phyloP scores from a whole-genome alignment of 2,797 vertebrate species.

The Spizella passerina region DNA sequence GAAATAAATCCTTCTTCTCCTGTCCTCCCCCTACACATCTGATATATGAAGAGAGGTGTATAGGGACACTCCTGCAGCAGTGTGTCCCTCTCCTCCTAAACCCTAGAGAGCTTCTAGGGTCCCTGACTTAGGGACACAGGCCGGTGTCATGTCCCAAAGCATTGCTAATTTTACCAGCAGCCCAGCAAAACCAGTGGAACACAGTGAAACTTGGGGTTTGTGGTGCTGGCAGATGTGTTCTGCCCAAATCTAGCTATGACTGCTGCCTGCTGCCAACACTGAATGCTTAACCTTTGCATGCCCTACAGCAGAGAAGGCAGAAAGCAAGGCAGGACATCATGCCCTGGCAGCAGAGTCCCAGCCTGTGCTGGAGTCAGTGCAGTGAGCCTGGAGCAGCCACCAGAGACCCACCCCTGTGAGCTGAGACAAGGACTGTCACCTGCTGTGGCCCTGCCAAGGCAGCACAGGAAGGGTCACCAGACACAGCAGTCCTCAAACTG shows the following conservation, averaged over 20 bases:
- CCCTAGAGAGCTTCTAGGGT: neutral
- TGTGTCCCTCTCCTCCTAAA: neutral
- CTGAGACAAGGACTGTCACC: neutral
- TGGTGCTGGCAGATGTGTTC: neutral
- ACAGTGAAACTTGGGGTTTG: neutral
- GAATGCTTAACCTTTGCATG: neutral
- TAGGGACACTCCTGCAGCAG: neutral
- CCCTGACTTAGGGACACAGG: neutral
- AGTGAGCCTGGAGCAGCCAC: neutral
- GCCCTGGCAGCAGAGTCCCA: neutral
- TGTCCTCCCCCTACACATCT: neutral
- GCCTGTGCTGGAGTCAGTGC: neutral
- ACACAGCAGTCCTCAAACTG: neutral
- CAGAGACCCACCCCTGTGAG: neutral
- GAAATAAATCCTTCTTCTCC: neutral
- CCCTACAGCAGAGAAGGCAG: neutral
- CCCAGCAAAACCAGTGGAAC: neutral
- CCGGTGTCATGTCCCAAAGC: neutral
- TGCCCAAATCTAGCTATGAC: neutral
- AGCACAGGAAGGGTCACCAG: neutral
- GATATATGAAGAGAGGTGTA: neutral
- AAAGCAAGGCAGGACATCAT: neutral
- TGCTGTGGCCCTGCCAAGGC: neutral
- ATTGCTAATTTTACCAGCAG: neutral
- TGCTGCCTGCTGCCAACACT: neutral